Conservation (phyloP, 2,888 invertebrate species). For the Macrophya annulata region DNA sequence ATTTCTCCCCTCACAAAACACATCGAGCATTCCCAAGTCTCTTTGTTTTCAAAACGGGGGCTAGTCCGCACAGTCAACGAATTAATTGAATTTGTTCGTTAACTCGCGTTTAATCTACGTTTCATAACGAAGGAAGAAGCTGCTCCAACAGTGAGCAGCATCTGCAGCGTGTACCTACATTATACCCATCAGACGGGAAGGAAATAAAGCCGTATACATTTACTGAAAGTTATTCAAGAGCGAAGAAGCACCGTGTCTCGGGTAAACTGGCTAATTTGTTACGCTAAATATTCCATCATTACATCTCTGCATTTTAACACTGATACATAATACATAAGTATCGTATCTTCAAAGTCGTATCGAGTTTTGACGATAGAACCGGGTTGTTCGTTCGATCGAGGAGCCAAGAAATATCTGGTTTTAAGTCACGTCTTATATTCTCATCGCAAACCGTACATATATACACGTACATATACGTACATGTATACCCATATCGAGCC, state of each 20-base stretch:
- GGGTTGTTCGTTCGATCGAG: neutral
- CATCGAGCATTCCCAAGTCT: conserved; percentile 19
- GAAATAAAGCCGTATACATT: conserved; percentile 33
- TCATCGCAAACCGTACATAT: neutral
- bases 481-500: conserved; percentile 9
- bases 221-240: conserved; percentile 18
- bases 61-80: conserved; percentile 32
- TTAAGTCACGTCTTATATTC: neutral
- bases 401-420: conserved; percentile 9
- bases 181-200: neutral
- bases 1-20: neutral
- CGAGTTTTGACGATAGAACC: neutral
- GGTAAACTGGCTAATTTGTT: neutral
- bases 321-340: neutral
- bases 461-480: neutral
- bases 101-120: conserved; percentile 41
- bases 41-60: conserved; percentile 30
- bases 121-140: conserved; percentile 27
- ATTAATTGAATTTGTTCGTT: conserved; percentile 40
- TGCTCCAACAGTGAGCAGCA: neutral
- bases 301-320: neutral
- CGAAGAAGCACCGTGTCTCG: neutral
- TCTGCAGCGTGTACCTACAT: conserved; percentile 1
- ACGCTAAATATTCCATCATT: neutral
- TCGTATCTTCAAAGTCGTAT: neutral